Evolutionary conservation across 2,797 vertebrate species (phyloP).

Genomic region (Chiroxiphia lanceolata): DNA sequence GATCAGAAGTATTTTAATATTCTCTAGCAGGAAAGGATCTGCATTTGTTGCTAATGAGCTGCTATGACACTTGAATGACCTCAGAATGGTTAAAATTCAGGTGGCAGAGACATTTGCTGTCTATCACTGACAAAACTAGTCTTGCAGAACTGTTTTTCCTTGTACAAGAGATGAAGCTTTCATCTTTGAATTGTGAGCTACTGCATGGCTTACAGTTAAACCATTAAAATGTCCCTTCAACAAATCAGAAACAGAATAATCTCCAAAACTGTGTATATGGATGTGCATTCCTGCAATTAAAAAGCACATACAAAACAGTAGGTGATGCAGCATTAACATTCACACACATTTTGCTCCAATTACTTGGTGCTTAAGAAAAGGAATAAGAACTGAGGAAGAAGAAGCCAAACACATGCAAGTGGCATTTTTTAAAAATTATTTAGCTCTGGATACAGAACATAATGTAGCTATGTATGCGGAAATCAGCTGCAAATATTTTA

Average conservation of each 20-base stretch:
- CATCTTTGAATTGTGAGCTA: slow-evolving; percentile 54
- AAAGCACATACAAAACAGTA: slow-evolving; percentile 45
- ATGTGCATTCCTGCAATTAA: slow-evolving; percentile 53
- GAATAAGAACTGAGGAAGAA: slow-evolving; percentile 25
- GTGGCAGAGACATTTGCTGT: neutral
- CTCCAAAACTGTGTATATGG: slow-evolving; percentile 7
- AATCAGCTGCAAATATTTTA: slow-evolving; percentile 23
- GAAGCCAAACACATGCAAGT: slow-evolving; percentile 41
- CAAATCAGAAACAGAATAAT: slow-evolving; percentile 22
- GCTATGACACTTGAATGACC: neutral
- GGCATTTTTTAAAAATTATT: slow-evolving; percentile 35
- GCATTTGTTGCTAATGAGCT: neutral
- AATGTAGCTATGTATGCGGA: neutral
- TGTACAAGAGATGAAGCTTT: slow-evolving; percentile 70
- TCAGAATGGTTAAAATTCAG: neutral
- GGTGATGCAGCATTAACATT: slow-evolving; percentile 42
- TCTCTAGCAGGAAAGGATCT: neutral
- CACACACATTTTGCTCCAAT: slow-evolving; percentile 49
- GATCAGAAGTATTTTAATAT: neutral
- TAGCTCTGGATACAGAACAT: slow-evolving; percentile 29
- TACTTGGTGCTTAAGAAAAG: slow-evolving; percentile 27
- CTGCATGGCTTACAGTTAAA: neutral
- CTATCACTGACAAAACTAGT: neutral
- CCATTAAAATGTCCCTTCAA: neutral
- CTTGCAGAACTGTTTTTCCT: neutral